Evolutionary conservation across 2,888 invertebrate species (phyloP).

Genomic region (Pinctada fucata): DNA sequence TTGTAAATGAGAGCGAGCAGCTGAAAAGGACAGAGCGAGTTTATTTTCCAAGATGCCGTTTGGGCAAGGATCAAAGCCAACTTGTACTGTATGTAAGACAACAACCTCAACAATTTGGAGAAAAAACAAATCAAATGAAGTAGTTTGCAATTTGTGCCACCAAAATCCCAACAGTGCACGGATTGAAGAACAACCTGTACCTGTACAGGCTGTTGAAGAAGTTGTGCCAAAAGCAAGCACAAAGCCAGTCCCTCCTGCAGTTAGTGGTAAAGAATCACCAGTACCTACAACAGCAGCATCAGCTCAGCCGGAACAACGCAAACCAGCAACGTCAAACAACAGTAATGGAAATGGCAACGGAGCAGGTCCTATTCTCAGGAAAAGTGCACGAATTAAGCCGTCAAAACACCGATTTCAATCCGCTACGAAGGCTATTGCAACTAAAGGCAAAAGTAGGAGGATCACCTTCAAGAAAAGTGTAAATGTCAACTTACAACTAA

Average conservation of each 20-base stretch:
- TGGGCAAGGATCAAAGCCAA: slow-evolving; percentile 69
- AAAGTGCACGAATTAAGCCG: slow-evolving; percentile 72
- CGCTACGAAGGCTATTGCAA: slow-evolving; percentile 64
- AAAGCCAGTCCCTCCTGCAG: background rate
- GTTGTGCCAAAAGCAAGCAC: background rate
- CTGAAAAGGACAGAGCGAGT: too few relatives aligned
- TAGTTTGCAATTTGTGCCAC: slow-evolving; percentile 86
- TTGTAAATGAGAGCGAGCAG: too few relatives aligned
- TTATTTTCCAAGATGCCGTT: slow-evolving; percentile 60
- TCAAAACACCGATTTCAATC: slow-evolving; percentile 63
- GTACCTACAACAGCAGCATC: background rate
- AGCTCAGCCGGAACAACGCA: background rate
- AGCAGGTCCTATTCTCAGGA: slow-evolving; percentile 65
- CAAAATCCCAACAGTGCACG: slow-evolving; percentile 72
- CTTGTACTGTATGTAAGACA: slow-evolving; percentile 64
- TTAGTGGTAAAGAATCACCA: background rate
- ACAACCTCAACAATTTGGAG: slow-evolving; percentile 83
- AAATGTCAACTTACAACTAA: too few relatives aligned
- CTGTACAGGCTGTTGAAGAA: background rate
- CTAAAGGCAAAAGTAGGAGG: slow-evolving; percentile 86
- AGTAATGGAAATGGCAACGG: slow-evolving; percentile 49
- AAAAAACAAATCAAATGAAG: slow-evolving; percentile 84
- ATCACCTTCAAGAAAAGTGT: slow-evolving; percentile 84
- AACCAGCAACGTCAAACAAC: background rate
- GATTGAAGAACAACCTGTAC: slow-evolving; percentile 47